These are phyloP conservation scores for Saccostrea echinata DNA, from an alignment of 1,140 invertebrate genomes.

Conservation along the genomic window DNA sequence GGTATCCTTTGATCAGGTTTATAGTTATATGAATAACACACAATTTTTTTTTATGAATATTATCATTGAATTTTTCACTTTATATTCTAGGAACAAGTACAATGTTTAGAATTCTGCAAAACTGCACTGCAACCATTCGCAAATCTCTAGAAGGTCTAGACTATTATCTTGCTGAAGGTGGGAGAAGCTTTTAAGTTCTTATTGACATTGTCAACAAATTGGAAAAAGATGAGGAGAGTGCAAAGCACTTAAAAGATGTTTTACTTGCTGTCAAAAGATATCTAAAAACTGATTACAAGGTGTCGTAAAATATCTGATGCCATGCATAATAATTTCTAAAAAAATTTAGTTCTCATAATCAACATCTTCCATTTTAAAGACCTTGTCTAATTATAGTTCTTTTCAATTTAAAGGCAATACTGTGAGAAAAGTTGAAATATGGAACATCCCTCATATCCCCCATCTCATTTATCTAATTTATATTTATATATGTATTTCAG, in stretches of 20 bases:
- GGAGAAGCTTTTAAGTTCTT: conserved; percentile 34
- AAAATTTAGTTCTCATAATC: too few relatives aligned
- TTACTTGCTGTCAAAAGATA: conserved; percentile 29
- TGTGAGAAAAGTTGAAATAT: too few relatives aligned
- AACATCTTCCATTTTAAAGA: too few relatives aligned
- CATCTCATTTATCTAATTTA: too few relatives aligned
- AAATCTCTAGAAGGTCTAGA: conserved; percentile 40
- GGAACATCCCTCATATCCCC: too few relatives aligned
- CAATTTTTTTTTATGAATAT: not conserved
- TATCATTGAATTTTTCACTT: conserved; percentile 2
- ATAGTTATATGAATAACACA: too few relatives aligned
- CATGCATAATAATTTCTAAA: too few relatives aligned
- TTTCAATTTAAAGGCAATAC: too few relatives aligned
- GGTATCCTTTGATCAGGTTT: too few relatives aligned
- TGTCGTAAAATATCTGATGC: not conserved
- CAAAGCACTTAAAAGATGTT: not conserved
- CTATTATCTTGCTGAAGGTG: conserved; percentile 39
- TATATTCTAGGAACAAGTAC: too few relatives aligned
- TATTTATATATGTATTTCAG: too few relatives aligned
- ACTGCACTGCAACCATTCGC: conserved; percentile 22
- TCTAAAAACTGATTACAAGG: conserved; percentile 36
- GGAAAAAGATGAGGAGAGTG: not conserved
- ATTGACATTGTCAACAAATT: not conserved
- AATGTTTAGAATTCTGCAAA: conserved; percentile 43
- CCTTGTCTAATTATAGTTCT: too few relatives aligned